phyloP scores from a whole-genome alignment of 2,113 vertebrate genomes.

The Mastomys natalensis region DNA sequence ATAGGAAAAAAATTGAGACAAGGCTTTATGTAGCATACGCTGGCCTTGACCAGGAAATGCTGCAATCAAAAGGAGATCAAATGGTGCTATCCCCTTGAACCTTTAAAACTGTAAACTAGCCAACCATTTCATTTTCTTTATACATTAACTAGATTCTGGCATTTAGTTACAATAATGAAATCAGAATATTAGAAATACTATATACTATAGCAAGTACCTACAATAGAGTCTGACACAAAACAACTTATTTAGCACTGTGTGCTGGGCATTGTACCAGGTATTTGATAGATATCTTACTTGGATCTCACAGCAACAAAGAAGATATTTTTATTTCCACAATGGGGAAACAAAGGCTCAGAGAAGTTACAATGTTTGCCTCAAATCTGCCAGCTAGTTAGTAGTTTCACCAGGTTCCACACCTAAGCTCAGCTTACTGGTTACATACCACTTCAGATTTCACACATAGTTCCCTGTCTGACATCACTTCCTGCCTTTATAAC shows the following conservation, averaged over 20 bases:
- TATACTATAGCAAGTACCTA: neutral
- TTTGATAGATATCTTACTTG: neutral
- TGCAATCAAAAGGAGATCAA: neutral
- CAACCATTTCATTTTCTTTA: neutral
- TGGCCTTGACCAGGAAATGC: neutral
- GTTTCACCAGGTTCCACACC: neutral
- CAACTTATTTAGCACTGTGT: neutral
- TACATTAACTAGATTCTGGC: neutral
- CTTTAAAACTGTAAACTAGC: neutral
- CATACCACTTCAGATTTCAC: neutral
- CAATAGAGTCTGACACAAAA: neutral
- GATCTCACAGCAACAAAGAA: neutral
- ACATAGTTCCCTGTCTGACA: neutral
- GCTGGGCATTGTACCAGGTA: neutral
- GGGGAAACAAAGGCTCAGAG: conserved; percentile 39
- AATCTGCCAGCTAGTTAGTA: neutral
- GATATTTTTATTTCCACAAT: neutral
- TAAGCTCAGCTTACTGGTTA: neutral
- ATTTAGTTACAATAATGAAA: neutral
- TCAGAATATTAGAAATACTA: neutral
- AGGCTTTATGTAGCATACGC: neutral
- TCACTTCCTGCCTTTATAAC: neutral
- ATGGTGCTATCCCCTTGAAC: neutral
- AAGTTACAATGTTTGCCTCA: neutral
- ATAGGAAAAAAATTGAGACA: neutral